Percentiles rank a stretch among this genome's conserved stretches.
Conservation (phyloP, 2,797 vertebrate genomes). For the Poecile montanus region DNA sequence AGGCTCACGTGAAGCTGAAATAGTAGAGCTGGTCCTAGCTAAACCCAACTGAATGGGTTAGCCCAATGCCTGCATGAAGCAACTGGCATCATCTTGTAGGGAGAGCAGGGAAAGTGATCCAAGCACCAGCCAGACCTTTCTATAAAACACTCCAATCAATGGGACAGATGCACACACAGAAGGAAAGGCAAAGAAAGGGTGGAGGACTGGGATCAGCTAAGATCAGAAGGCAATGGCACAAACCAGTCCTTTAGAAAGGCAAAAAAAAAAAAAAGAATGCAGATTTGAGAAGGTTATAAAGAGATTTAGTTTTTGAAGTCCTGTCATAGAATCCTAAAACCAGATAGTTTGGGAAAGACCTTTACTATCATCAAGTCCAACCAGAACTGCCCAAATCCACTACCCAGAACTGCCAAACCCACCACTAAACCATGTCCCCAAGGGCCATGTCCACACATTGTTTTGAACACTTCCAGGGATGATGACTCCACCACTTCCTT, state of each 20-base stretch:
- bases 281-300: neutral
- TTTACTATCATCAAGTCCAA: neutral
- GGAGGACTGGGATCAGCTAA: neutral
- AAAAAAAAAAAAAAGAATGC: neutral
- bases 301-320: neutral
- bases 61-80: neutral
- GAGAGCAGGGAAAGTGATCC: neutral
- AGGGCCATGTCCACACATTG: neutral
- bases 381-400: too few relatives aligned
- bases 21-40: neutral
- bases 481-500: neutral
- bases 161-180: neutral
- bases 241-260: neutral
- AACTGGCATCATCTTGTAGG: neutral
- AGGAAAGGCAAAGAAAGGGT: neutral
- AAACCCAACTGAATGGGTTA: neutral
- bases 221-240: neutral
- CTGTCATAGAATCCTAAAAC: neutral
- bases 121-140: neutral
- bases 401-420: neutral
- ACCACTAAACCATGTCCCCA: neutral
- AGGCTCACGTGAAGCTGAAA: neutral
- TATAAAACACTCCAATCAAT: neutral
- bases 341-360: neutral
- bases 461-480: neutral